Base-by-base conservation (phyloP, 2,113 vertebrate species). In the Python bivittatus region DNA sequence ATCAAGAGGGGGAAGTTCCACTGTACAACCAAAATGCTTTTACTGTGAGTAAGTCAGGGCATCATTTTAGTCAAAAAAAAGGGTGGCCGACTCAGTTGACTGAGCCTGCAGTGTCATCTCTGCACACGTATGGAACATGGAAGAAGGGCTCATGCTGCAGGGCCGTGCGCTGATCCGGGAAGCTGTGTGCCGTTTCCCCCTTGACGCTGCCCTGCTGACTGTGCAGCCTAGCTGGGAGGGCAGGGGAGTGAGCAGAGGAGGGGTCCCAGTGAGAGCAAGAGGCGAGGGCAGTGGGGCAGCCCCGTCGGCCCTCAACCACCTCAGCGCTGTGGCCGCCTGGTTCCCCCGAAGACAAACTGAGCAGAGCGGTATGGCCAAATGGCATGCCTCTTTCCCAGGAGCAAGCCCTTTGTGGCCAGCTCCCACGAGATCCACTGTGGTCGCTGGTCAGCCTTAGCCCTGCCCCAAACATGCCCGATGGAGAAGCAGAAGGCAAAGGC, bases 1-100 rank as follows among this genome's bases (percentile, higher is more conserved):
- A 99, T 99, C 98, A 99, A 98, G 96, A 99, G 98, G 94, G 99
- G 99, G 97, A 99, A 99, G 98, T 99, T 99, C 99, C 99, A 99
- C 99, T 99, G 98, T 42, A 33, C 17, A 42, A 42, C 33, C 33
- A 38, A 7, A 68, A 68, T 10, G 7, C n/a, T 44, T 42, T 7
- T 0, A 38, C 33, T 15, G 48, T 88, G 42, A 42, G 33, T 79
- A 3, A 79, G 33, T 38, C 72, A 79, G 72, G 7, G 4, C 72
- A 79, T 38, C 15, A n/a, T 72, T 33, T 72, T 1, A 17, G n/a
- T 17, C 68, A 33, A 20, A 38, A 8, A 3, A 79, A 38, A n/a
- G 1, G 56, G 12, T 57, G 56, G 2, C n/a, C 8, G 13, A 33
- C 6, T 17, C n/a, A 1, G 64, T 2, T 72, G 64, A 17, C 64